Evolutionary conservation across 2,888 invertebrate species (phyloP), one percentile per base, ranked within the genome.

Genomic region (Apantesis nais): DNA sequence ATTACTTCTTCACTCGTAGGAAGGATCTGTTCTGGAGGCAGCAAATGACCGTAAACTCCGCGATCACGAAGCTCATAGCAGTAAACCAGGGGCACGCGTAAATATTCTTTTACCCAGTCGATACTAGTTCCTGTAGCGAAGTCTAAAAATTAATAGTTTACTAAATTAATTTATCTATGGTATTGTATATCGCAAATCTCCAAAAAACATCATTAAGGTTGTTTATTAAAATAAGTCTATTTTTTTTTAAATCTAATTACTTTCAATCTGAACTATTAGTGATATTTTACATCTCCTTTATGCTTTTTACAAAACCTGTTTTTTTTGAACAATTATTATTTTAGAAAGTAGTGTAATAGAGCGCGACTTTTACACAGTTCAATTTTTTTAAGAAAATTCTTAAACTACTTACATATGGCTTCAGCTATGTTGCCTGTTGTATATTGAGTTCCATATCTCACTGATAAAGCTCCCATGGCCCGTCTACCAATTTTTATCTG

Each of bases 41-140:
- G 90, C 0, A 97, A 80, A 87, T 97, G 97, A 0, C 97, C 97
- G 84, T 95, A 95, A 0, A 85, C 82, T 0, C 97, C 97, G 7
- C 85, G 95, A 81, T 98, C 98, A 0, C 97, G 92, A 2, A 97
- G 93, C 88, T 98, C 97, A 71, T 97, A 97, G 1, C 96, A 96
- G 87, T 96, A 97, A 0, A 96, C 93, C 29, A 97, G 92, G 14
- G 97, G 97, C 0, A 96, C 95, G 3, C 96, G 92, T 0, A 96
- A 92, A 0, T 88, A 93, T 0, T 96, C 97, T 83, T 97, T 97
- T 0, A 97, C 97, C 97, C 97, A 98, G 83, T 98, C 98, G 63
- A 96, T 88, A 66, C 97, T 97, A 11, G 95, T 95, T 0, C 97
- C 97, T 8, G 96, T 95, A 0, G 97, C 97, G 0, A 92, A 83